Base-by-base conservation (phyloP, 2,888 invertebrate species). In the Clunio marinus region DNA sequence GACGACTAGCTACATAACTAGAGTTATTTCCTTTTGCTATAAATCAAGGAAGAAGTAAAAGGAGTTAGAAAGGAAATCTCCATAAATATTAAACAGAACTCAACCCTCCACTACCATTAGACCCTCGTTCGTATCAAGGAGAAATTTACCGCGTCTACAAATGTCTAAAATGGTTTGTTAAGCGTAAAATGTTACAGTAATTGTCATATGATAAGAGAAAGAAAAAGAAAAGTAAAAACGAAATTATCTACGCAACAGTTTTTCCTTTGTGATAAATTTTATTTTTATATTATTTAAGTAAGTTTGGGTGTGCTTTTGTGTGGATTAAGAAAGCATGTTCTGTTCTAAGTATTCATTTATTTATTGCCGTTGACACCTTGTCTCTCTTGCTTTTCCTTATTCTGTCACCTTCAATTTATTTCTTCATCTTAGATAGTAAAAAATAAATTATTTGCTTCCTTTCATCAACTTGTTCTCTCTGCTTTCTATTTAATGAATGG, bases 321-420 rank as follows among this genome's bases (percentile, higher is more conserved):
- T 17, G n/a, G n/a, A n/a, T n/a, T n/a, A n/a, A n/a, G n/a, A n/a
- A n/a, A n/a, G n/a, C n/a, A n/a, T n/a, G n/a, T 22, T 51, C 22
- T 51, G 13, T 27, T 57, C 57, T n/a, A n/a, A n/a, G n/a, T n/a
- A 57, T 57, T 27, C 25, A 57, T 51, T 57, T 51, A 51, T 58
- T 59, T 59, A 59, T 59, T 59, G 59, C 59, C 59, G 59, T 59
- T 59, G 59, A 59, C 59, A 59, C 27, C 17, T 55, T 55, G 3
- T 55, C 17, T 22, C 22, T n/a, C 7, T 35, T 8, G 10, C 17
- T 35, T 59, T 20, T 22, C 55, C n/a, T n/a, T n/a, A n/a, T n/a
- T n/a, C n/a, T n/a, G n/a, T n/a, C n/a, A n/a, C n/a, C n/a, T n/a
- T n/a, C n/a, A n/a, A n/a, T n/a, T n/a, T n/a, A n/a, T 41, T 15